These are phyloP conservation scores for Amblyjoppa fuscipennis DNA, from an alignment of 2,888 invertebrate species.

Conservation along the genomic window DNA sequence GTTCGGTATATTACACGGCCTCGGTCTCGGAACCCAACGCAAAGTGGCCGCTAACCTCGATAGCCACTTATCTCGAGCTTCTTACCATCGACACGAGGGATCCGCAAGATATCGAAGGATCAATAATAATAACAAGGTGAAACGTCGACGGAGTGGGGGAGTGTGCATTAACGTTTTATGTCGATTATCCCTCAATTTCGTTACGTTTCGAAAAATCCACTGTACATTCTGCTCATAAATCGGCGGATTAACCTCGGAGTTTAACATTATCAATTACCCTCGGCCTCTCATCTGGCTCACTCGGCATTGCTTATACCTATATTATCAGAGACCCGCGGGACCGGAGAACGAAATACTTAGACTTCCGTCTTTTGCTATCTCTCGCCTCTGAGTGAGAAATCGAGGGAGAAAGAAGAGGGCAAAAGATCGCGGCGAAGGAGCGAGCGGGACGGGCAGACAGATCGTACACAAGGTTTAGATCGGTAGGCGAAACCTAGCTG, in stretches of 20 bases:
- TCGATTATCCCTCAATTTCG: conserved; percentile 75
- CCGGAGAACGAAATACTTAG: conserved; percentile 56
- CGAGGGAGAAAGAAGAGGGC: conserved; percentile 51
- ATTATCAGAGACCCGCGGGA: conserved; percentile 53
- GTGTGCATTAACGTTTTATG: conserved; percentile 67
- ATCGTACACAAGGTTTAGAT: conserved; percentile 59
- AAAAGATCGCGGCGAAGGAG: conserved; percentile 52
- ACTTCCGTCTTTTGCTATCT: conserved; percentile 46
- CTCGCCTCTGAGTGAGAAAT: conserved; percentile 66
- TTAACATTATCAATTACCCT: conserved; percentile 84
- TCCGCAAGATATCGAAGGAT: conserved; percentile 62
- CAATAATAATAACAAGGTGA: conserved; percentile 59
- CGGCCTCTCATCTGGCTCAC: conserved; percentile 60
- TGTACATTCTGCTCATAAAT: conserved; percentile 81
- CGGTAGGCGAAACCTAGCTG: conserved; percentile 59
- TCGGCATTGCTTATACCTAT: conserved; percentile 16
- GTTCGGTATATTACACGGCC: conserved; percentile 34
- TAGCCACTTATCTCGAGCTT: conserved; percentile 70
- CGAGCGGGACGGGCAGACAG: conserved; percentile 50
- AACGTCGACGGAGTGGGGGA: conserved; percentile 64
- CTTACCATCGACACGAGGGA: conserved; percentile 52
- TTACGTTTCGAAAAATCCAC: conserved; percentile 73
- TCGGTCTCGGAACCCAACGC: conserved; percentile 60
- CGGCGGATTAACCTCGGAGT: conserved; percentile 82
- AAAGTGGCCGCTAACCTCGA: conserved; percentile 68